A percentile compares a stretch with the other conserved stretches of the same genome.
Conservation (phyloP, 2,797 vertebrate genomes). For the Sebastes goodei region DNA sequence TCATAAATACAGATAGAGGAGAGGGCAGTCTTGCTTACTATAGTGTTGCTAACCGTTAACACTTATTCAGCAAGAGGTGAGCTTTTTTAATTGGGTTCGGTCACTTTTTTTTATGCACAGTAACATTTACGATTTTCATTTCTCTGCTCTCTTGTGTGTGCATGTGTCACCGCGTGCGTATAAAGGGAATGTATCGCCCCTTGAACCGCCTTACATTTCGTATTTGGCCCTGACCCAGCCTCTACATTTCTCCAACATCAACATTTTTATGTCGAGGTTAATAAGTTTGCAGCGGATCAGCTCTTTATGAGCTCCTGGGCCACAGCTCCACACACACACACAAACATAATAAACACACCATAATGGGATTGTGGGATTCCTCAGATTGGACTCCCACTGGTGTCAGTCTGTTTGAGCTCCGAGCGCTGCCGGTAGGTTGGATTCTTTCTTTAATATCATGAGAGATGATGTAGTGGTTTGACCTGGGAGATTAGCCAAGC, state of each 20-base stretch:
- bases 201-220: slow-evolving; percentile 12
- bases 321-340: slow-evolving; percentile 3
- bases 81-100: slow-evolving; percentile 22
- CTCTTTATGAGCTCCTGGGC: slow-evolving; percentile 48
- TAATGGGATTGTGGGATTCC: slow-evolving; percentile 67
- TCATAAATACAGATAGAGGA: slow-evolving; percentile 49
- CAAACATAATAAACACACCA: slow-evolving; percentile 38
- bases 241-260: slow-evolving; percentile 44
- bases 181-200: slow-evolving; percentile 26
- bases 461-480: slow-evolving; percentile 63
- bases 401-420: slow-evolving; percentile 17
- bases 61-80: neutral
- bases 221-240: slow-evolving; percentile 22
- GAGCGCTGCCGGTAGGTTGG: slow-evolving; percentile 36
- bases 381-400: slow-evolving; percentile 50
- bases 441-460: slow-evolving; percentile 60
- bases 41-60: neutral
- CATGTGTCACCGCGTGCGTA: neutral
- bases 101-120: neutral
- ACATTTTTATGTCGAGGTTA: slow-evolving; percentile 63
- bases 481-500: slow-evolving; percentile 64
- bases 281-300: slow-evolving; percentile 53
- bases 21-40: slow-evolving; percentile 9
- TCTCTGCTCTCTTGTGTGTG: slow-evolving; percentile 1
- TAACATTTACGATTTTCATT: neutral